Evolutionary conservation across 2,113 vertebrate genomes (phyloP).

Genomic region (Microcebus murinus): DNA sequence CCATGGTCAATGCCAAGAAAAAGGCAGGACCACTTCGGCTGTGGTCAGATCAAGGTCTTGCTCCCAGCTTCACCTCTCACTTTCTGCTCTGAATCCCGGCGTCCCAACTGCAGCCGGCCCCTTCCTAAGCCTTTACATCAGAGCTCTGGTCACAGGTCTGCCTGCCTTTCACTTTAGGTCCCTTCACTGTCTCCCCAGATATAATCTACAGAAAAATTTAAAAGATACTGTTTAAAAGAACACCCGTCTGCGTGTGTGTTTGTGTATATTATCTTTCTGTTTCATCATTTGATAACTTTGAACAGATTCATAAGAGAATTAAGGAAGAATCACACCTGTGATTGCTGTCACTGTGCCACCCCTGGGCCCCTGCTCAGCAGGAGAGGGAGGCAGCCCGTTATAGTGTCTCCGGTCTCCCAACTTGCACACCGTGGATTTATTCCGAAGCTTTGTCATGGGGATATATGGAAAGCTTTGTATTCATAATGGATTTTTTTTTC

Average conservation of each 20-base stretch:
- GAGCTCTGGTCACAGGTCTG: background rate
- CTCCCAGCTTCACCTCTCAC: background rate
- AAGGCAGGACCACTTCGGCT: background rate
- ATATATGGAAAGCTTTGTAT: background rate
- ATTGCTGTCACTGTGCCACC: background rate
- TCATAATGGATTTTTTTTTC: background rate
- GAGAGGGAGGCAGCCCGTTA: background rate
- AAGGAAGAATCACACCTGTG: background rate
- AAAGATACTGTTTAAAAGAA: background rate
- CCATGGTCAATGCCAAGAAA: background rate
- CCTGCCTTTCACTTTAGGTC: background rate
- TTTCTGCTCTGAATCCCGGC: background rate
- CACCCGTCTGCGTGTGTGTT: background rate
- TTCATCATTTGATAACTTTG: background rate
- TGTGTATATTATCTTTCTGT: background rate
- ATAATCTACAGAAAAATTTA: background rate
- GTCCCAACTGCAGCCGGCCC: background rate
- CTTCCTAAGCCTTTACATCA: background rate
- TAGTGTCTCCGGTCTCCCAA: background rate
- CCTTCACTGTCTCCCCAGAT: background rate
- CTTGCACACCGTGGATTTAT: background rate
- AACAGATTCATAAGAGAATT: background rate
- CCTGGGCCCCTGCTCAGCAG: background rate
- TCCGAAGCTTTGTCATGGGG: background rate
- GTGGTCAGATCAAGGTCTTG: background rate